phyloP scores from a whole-genome alignment of 92 coral and sea anemone genomes.

The Blastomussa wellsi region DNA sequence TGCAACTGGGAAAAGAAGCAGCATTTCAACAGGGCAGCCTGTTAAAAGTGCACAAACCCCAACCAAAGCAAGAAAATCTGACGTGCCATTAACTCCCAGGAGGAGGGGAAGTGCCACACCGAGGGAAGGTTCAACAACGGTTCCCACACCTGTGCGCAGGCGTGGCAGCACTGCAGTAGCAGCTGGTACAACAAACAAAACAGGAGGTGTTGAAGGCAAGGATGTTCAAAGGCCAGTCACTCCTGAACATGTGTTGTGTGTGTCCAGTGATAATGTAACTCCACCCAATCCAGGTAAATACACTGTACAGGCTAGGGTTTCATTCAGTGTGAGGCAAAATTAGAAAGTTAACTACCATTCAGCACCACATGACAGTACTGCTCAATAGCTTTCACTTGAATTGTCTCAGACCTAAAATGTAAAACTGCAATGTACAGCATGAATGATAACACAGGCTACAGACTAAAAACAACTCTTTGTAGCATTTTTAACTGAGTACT shows the following conservation, averaged over 20 bases:
- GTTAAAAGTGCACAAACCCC: conserved; percentile 13
- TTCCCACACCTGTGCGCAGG: conserved; percentile 22
- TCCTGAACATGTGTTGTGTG: not conserved
- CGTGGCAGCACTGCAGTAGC: conserved; percentile 10
- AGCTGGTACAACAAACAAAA: not conserved
- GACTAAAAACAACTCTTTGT: too few species aligned
- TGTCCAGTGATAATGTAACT: conserved; percentile 1
- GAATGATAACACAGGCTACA: too few species aligned
- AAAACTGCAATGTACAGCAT: not conserved
- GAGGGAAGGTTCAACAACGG: not conserved
- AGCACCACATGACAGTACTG: not conserved
- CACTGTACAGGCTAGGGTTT: not conserved
- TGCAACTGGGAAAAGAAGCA: too few species aligned
- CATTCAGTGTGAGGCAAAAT: too few species aligned
- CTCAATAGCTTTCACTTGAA: not conserved
- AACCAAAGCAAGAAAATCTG: conserved; percentile 23
- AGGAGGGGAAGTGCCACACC: conserved; percentile 29
- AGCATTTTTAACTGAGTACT: too few species aligned
- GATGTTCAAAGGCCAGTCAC: conserved; percentile 5
- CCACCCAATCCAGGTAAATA: conserved; percentile 44
- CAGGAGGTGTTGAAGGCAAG: not conserved
- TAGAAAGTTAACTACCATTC: too few species aligned
- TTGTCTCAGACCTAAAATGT: not conserved
- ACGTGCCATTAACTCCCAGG: conserved; percentile 26
- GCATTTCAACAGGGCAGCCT: conserved; percentile 19